Conservation (phyloP, 2,113 vertebrate species). For the Odocoileus hemionus region DNA sequence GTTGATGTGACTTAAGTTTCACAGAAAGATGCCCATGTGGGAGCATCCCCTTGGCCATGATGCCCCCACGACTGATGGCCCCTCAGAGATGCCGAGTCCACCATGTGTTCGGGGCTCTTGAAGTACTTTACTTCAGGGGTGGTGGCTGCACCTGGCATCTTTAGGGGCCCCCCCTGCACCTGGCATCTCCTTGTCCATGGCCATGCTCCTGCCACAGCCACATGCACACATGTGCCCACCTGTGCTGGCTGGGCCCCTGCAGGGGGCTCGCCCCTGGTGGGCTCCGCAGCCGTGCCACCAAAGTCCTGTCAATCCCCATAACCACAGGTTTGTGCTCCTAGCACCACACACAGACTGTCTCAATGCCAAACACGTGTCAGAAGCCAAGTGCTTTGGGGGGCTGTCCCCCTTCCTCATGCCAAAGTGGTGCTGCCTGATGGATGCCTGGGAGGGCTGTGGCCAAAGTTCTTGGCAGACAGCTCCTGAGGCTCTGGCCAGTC, state of each 20-base stretch:
- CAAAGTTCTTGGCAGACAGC: background rate
- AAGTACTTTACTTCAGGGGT: background rate
- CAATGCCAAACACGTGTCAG: background rate
- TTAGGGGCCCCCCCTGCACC: background rate
- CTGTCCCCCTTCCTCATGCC: background rate
- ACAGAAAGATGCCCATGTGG: background rate
- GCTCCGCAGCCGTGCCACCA: background rate
- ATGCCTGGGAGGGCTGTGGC: background rate
- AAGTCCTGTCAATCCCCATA: background rate
- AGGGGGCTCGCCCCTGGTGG: background rate
- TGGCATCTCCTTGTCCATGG: background rate
- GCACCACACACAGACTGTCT: background rate
- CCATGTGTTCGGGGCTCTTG: accelerated
- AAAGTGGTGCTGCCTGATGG: background rate
- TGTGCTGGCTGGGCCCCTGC: background rate
- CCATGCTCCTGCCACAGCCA: background rate
- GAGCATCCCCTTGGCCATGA: background rate
- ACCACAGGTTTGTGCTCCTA: background rate
- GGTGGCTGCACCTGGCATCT: background rate
- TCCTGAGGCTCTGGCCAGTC: slow-evolving; percentile 1
- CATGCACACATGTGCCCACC: accelerated
- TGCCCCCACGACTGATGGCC: background rate
- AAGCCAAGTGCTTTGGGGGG: background rate
- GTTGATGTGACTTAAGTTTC: background rate
- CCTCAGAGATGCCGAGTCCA: accelerated